Evolutionary conservation across 2,888 invertebrate genomes (phyloP), one percentile per base, ranked within the genome.

Genomic region (Drosophila eohydei): DNA sequence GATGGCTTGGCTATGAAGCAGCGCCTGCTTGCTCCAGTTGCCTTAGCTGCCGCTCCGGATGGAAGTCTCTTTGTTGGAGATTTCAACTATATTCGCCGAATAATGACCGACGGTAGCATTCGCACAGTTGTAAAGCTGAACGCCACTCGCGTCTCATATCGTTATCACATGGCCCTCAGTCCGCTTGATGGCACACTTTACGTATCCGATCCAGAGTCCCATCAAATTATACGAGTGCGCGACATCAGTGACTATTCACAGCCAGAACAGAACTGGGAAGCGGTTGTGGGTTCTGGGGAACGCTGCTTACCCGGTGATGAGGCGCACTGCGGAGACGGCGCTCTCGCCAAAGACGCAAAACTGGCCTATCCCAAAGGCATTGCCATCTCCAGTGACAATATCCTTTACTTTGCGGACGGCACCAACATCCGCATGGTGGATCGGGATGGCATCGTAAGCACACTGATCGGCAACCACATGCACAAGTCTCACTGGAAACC

Each of bases 281-380:
- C 97, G 0, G 96, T 98, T 8, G 98, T 98, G 0, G 99, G 99
- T 0, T 98, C 97, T 2, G 98, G 98, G 0, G 97, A 98, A 92
- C 94, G 98, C 80, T 99, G 99, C 92, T 93, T 98, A 4, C 98
- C 98, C 0, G 97, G 98, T 3, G 98, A 98, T 91, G 97, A 97
- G 91, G 97, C 97, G 0, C 97, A 97, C 86, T 99, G 99, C 92
- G 99, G 99, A 0, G 99, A 99, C 91, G 98, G 98, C 2, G 98
- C 97, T 0, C 93, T 97, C 51, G 99, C 99, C 0, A 94, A 97
- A 63, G 97, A 98, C 90, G 99, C 99, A 0, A 98, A 98, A 92
- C 94, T 99, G 8, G 97, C 98, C 0, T 98, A 98, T 92, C 98
- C 99, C 0, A 99, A 99, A 94, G 98, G 98, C 84, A 97, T 99